These are phyloP conservation scores for Tetramorium simillimum DNA, from an alignment of 1,140 invertebrate species.

Conservation along the genomic window DNA sequence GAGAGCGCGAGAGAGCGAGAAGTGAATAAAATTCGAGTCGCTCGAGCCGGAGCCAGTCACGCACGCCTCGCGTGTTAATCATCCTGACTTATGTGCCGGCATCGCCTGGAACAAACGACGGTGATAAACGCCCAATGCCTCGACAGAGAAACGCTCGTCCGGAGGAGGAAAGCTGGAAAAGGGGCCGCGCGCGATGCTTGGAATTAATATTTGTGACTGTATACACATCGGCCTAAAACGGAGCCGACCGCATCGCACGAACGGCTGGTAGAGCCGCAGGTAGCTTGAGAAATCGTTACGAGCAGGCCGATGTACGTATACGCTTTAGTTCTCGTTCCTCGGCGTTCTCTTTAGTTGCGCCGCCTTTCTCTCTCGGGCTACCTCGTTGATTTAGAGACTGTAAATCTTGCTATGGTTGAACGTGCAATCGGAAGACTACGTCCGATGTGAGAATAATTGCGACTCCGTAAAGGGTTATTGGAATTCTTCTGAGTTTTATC, in stretches of 20 bases:
- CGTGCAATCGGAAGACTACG: constrained; percentile 71
- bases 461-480: constrained; percentile 47
- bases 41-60: constrained; percentile 77
- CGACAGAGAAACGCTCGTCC: constrained; percentile 38
- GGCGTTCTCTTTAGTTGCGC: background rate
- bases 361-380: background rate
- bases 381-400: constrained; percentile 72
- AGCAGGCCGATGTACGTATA: constrained; percentile 63
- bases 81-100: constrained; percentile 79
- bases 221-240: constrained; percentile 33
- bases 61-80: constrained; percentile 81
- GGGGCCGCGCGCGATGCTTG: constrained; percentile 39
- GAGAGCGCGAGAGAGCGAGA: constrained; percentile 67
- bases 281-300: constrained; percentile 67
- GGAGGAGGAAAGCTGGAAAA: constrained; percentile 49
- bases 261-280: constrained; percentile 3
- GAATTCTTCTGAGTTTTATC: constrained; percentile 51
- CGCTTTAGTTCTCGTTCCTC: constrained; percentile 10
- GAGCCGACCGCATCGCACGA: background rate
- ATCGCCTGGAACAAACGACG: constrained; percentile 75
- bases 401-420: constrained; percentile 72
- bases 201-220: constrained; percentile 80
- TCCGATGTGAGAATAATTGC: constrained; percentile 75
- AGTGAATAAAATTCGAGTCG: constrained; percentile 79
- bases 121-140: constrained; percentile 80